A percentile compares a stretch with the other conserved stretches of the same genome.
These are phyloP conservation scores for Diarsia brunnea DNA, from an alignment of 2,888 invertebrate genomes.

Conservation along the genomic window DNA sequence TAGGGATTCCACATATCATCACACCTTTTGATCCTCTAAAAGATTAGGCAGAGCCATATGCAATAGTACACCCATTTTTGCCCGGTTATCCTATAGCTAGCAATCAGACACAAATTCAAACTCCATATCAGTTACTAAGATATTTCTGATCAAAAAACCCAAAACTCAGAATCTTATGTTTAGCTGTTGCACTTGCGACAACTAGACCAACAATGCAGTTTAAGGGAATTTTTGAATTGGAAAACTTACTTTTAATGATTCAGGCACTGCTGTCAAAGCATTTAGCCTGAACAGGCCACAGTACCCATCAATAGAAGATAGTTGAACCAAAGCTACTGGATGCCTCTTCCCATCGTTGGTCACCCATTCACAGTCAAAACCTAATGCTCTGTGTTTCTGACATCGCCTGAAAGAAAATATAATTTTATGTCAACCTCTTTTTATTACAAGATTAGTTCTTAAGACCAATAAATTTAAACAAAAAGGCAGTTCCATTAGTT, in stretches of 20 bases:
- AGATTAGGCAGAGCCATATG: not conserved
- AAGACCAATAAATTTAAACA: not conserved
- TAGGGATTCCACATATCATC: not conserved
- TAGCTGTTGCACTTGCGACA: not conserved
- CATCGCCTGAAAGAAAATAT: slow-evolving; percentile 74
- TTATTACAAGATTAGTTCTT: not conserved
- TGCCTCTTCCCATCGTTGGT: slow-evolving; percentile 90
- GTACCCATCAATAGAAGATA: slow-evolving; percentile 93
- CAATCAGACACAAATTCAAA: not conserved
- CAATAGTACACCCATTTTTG: not conserved
- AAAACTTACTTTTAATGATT: slow-evolving; percentile 91
- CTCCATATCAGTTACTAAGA: not conserved
- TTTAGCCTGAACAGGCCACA: slow-evolving; percentile 93
- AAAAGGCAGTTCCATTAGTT: not conserved
- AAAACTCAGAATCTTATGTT: not conserved
- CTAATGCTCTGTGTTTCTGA: slow-evolving; percentile 89
- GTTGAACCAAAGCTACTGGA: slow-evolving; percentile 93
- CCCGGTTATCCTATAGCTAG: not conserved
- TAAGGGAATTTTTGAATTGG: too few relatives aligned
- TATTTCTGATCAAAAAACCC: not conserved
- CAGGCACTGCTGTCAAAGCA: slow-evolving; percentile 91
- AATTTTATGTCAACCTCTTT: not conserved
- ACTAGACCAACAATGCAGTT: not conserved
- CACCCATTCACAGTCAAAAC: slow-evolving; percentile 96
- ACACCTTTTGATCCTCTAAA: not conserved